Evolutionary conservation across 2,113 vertebrate genomes (phyloP).

Genomic region (Marmota flaviventris): DNA sequence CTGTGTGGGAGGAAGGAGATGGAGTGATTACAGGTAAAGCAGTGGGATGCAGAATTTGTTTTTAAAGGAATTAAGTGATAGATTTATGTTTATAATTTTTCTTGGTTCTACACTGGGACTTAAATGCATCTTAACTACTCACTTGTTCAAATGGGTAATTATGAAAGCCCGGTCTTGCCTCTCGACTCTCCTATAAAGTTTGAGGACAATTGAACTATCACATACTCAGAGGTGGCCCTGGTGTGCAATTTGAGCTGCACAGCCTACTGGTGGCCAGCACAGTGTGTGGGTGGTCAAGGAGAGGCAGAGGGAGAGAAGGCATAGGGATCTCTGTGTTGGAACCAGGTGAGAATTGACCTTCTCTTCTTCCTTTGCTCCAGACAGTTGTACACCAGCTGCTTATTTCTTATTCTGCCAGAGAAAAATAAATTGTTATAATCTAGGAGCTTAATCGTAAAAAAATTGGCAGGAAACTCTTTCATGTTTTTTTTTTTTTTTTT

Average conservation of each 20-base stretch:
- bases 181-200: background rate
- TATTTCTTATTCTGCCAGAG: conserved; percentile 31
- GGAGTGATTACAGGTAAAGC: background rate
- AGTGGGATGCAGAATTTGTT: background rate
- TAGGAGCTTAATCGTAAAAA: conserved; percentile 25
- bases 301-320: background rate
- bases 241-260: background rate
- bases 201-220: background rate
- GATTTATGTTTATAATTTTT: background rate
- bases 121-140: background rate
- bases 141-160: background rate
- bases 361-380: background rate
- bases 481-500: background rate
- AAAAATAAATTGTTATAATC: conserved; percentile 17
- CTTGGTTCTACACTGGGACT: background rate
- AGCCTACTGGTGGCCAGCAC: background rate
- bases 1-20: background rate
- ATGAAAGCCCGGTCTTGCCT: background rate
- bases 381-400: background rate
- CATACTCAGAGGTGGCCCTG: background rate
- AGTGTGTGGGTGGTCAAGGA: background rate
- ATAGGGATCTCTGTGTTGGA: background rate
- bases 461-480: background rate
- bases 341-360: background rate
- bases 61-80: background rate